Conservation (phyloP, 2,797 vertebrate species). For the Microctenopoma steveboyesi region DNA sequence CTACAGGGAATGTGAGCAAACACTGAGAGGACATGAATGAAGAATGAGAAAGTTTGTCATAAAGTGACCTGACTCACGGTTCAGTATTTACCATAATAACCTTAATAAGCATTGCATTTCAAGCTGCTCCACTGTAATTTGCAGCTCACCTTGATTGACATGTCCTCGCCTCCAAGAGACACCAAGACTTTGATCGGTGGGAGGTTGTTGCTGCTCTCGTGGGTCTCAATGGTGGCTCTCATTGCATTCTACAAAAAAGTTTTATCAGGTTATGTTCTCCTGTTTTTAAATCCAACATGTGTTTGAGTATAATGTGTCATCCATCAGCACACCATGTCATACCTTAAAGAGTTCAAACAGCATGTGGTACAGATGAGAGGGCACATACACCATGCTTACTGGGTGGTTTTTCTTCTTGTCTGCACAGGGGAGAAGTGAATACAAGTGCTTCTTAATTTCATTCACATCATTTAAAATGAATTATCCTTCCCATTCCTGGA, state of each 20-base stretch:
- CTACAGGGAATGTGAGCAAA: not conserved
- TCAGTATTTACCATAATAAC: not conserved
- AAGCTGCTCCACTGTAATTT: not conserved
- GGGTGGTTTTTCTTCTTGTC: slow-evolving; percentile 81
- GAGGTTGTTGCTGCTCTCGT: slow-evolving; percentile 83
- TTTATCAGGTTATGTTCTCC: not conserved
- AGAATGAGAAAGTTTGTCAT: too few relatives aligned
- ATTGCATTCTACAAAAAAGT: slow-evolving; percentile 88
- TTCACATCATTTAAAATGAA: slow-evolving; percentile 45
- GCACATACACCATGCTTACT: slow-evolving; percentile 91
- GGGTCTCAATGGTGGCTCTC: slow-evolving; percentile 93
- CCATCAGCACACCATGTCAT: not conserved
- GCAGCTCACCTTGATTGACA: slow-evolving; percentile 88
- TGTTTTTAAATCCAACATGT: not conserved
- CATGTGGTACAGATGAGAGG: slow-evolving; percentile 97
- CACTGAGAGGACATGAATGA: too few relatives aligned
- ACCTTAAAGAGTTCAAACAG: slow-evolving; percentile 98
- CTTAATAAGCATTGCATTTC: too few relatives aligned
- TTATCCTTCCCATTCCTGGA: slow-evolving; percentile 11
- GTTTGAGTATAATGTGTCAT: not conserved
- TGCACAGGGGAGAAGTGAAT: slow-evolving; percentile 55
- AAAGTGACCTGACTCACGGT: not conserved
- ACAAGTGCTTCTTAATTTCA: not conserved
- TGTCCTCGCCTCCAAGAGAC: slow-evolving; percentile 92
- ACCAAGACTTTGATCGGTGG: slow-evolving; percentile 90